phyloP scores from a whole-genome alignment of 2,797 vertebrate species.

The Enoplosus armatus region DNA sequence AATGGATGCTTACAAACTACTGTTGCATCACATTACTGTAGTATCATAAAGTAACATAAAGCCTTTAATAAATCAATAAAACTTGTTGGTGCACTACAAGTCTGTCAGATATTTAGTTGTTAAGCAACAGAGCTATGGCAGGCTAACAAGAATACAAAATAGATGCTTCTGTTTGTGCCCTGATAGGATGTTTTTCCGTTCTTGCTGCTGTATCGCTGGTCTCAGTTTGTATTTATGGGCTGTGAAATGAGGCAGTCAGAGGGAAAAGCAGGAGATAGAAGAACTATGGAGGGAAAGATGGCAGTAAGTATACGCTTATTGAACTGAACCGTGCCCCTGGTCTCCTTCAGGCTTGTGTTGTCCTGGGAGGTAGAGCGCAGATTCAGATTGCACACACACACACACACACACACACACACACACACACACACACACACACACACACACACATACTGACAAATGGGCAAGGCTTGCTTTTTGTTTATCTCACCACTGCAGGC shows the following conservation, averaged over 20 bases:
- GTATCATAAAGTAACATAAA: too few relatives aligned
- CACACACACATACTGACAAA: conserved; percentile 43
- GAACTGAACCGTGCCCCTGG: conserved; percentile 54
- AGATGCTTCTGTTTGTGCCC: background rate
- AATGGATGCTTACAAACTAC: background rate
- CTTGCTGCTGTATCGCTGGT: conserved; percentile 24
- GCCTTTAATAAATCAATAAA: too few relatives aligned
- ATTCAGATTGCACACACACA: conserved; percentile 30
- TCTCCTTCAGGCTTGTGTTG: conserved; percentile 52
- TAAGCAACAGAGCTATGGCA: conserved; percentile 17
- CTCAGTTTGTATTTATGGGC: conserved; percentile 49
- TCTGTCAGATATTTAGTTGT: conserved; percentile 15
- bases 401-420: background rate
- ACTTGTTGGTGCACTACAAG: background rate
- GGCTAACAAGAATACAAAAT: conserved; percentile 19
- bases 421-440: conserved; percentile 21
- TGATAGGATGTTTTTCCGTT: conserved; percentile 15
- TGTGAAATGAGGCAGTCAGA: conserved; percentile 58
- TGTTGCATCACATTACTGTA: too few relatives aligned
- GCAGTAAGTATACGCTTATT: conserved; percentile 51
- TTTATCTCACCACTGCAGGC: conserved; percentile 76
- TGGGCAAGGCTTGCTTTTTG: conserved; percentile 42
- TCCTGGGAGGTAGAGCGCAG: conserved; percentile 38
- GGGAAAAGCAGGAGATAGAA: conserved; percentile 42
- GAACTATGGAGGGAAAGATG: conserved; percentile 34